phyloP scores from a whole-genome alignment of 2,797 vertebrate species.

The Labroides dimidiatus region DNA sequence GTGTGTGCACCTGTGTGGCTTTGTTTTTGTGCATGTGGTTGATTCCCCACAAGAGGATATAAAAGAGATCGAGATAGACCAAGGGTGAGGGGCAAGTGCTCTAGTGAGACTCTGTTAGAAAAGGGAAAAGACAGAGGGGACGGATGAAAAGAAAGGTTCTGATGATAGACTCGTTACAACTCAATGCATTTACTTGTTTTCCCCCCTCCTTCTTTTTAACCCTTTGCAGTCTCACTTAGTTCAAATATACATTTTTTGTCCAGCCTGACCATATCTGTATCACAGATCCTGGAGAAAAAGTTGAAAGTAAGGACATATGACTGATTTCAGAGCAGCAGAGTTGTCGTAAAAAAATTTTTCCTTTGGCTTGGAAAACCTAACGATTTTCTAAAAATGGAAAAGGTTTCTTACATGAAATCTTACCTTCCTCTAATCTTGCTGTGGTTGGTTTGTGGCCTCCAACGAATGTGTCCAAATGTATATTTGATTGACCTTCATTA shows the following conservation, averaged over 20 bases:
- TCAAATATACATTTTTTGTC: constrained; percentile 18
- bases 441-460: constrained; percentile 39
- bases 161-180: constrained; percentile 50
- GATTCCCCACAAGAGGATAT: constrained; percentile 67
- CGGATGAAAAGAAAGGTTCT: constrained; percentile 34
- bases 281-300: constrained; percentile 1
- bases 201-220: neutral
- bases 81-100: constrained; percentile 49
- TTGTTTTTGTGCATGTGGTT: constrained; percentile 54
- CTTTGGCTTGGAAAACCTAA: constrained; percentile 47
- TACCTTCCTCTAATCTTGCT: no score
- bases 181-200: constrained; percentile 17
- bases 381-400: no score
- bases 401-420: no score
- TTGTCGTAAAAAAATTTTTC: neutral
- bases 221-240: constrained; percentile 26
- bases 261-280: constrained; percentile 30
- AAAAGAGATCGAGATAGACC: constrained; percentile 56
- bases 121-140: constrained; percentile 42
- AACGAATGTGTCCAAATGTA: constrained; percentile 71
- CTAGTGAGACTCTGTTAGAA: constrained; percentile 45
- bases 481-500: constrained; percentile 81
- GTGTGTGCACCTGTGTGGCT: constrained; percentile 14
- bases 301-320: neutral
- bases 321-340: constrained; percentile 17